These are phyloP conservation scores for Marronus borbonicus DNA, from an alignment of 2,888 invertebrate species.

Conservation along the genomic window DNA sequence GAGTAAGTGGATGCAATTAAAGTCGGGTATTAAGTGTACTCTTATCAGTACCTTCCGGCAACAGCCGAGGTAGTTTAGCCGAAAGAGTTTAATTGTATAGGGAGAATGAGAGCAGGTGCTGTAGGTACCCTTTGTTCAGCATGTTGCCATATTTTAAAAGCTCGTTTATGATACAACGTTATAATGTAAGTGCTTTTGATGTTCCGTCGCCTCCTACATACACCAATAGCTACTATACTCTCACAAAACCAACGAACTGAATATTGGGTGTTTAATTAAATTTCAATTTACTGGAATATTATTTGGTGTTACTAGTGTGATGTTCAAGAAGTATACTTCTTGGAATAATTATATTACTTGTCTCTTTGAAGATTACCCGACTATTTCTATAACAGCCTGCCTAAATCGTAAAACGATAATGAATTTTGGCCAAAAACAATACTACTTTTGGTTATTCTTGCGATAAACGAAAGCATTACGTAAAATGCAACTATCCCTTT, in stretches of 20 bases:
- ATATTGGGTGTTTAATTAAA: slow-evolving; percentile 29
- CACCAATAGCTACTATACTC: neutral
- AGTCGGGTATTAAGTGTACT: slow-evolving; percentile 47
- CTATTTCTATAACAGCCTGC: no score
- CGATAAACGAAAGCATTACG: no score
- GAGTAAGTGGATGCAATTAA: slow-evolving; percentile 51
- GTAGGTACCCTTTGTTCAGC: slow-evolving; percentile 50
- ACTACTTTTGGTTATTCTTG: no score
- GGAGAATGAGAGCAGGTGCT: slow-evolving; percentile 53
- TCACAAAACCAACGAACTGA: slow-evolving; percentile 7
- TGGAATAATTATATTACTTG: neutral
- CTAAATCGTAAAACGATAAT: no score
- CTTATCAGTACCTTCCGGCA: slow-evolving; percentile 54
- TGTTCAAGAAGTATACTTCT: neutral
- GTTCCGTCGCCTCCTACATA: slow-evolving; percentile 5
- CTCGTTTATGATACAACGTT: slow-evolving; percentile 33
- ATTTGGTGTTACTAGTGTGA: neutral
- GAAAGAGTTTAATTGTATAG: slow-evolving; percentile 55
- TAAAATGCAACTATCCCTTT: no score
- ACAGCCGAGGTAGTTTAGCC: slow-evolving; percentile 48
- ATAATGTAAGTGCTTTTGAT: slow-evolving; percentile 15
- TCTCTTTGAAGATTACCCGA: neutral
- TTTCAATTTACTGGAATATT: slow-evolving; percentile 13
- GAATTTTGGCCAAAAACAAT: no score
- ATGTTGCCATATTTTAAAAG: slow-evolving; percentile 47